Conservation (phyloP, 2,888 invertebrate genomes). For the Temnothorax ravouxi region DNA sequence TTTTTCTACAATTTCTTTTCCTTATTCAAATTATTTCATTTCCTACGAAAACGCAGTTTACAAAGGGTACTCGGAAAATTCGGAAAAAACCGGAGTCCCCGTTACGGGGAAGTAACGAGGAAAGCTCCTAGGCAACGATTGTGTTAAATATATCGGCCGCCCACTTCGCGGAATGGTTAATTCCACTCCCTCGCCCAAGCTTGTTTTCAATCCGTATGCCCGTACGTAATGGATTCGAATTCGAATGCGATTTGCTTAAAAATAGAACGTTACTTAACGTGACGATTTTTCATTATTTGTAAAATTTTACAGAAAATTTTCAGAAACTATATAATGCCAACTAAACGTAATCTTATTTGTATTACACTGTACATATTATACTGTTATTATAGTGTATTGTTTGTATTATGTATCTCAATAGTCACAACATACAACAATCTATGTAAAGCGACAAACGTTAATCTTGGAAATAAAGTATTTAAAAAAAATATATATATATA, state of each 20-base stretch:
- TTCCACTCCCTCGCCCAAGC: conserved; percentile 51
- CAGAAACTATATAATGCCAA: too few species aligned
- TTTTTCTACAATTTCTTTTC: not conserved
- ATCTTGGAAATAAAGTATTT: too few species aligned
- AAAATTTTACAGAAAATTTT: not conserved
- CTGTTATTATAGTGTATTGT: too few species aligned
- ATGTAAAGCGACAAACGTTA: too few species aligned
- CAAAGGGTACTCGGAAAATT: conserved; percentile 54
- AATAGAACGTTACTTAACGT: not conserved
- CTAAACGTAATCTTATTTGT: too few species aligned
- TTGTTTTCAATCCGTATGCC: conserved; percentile 3
- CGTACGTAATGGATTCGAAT: not conserved
- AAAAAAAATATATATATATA: too few species aligned
- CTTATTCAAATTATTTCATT: not conserved
- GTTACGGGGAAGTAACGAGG: conserved; percentile 5
- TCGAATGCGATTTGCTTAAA: not conserved
- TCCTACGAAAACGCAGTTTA: not conserved
- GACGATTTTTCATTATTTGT: not conserved
- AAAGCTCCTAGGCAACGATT: conserved; percentile 59
- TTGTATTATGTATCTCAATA: too few species aligned
- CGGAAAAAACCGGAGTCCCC: conserved; percentile 64
- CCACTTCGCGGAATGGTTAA: conserved; percentile 66
- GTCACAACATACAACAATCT: too few species aligned
- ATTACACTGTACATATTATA: too few species aligned
- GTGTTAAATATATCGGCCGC: conserved; percentile 71